A percentile compares a stretch with the other conserved stretches of the same genome.
phyloP scores from a whole-genome alignment of 2,797 vertebrate genomes.

The Peromyscus nudipes region DNA sequence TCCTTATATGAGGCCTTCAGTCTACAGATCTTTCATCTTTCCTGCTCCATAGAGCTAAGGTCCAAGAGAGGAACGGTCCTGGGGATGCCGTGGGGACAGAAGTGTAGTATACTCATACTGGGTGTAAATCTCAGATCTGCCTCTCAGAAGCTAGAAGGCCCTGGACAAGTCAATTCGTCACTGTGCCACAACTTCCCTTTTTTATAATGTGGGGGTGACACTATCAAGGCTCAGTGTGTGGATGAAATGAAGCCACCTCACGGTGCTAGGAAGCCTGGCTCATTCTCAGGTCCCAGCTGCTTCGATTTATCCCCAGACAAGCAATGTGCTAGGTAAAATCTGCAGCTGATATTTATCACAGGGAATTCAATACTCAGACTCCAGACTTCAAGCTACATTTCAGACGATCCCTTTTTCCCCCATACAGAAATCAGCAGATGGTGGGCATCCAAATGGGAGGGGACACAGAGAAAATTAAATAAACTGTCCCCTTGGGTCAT shows the following conservation, averaged over 20 bases:
- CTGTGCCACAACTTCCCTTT: neutral
- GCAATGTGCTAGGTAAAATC: neutral
- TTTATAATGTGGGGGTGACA: neutral
- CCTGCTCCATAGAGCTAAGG: neutral
- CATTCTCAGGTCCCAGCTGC: neutral
- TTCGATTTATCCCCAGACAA: neutral
- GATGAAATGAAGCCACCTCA: neutral
- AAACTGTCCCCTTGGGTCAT: conserved; percentile 42
- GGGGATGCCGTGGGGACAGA: neutral
- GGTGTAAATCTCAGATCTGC: neutral
- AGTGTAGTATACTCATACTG: neutral
- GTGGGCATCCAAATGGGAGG: neutral
- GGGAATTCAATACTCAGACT: neutral
- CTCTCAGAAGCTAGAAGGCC: neutral
- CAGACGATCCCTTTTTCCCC: neutral
- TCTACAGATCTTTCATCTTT: no score
- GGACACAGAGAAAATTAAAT: conserved; percentile 50
- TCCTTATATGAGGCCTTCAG: neutral
- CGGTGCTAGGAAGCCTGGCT: neutral
- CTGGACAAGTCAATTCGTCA: neutral
- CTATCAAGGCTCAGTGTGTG: neutral
- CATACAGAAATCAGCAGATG: conserved; percentile 36
- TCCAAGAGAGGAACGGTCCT: neutral
- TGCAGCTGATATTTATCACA: neutral
- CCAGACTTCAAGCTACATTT: conserved; percentile 30